Base-by-base conservation (phyloP, 2,888 invertebrate genomes). In the Drosophila diplacantha region DNA sequence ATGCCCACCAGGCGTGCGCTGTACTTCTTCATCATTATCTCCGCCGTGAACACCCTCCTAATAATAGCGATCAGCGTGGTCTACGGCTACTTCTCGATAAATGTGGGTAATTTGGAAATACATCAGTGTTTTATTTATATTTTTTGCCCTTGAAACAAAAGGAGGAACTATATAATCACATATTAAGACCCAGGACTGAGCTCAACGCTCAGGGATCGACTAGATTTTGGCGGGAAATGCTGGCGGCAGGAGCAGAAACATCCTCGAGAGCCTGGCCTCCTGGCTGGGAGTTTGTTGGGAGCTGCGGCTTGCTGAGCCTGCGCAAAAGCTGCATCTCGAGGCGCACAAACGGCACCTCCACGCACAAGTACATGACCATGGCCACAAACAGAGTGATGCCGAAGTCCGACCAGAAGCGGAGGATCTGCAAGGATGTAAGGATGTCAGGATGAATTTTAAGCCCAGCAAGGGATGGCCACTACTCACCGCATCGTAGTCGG, bases 381-480 rank as follows among this genome's bases (percentile, higher is more conserved):
- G 77, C 29, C 3, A 62, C 18, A 5, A 76, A 59, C 5, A 86
- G 3, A 0, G 85, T 84, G 5, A 84, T 69, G 12, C 82, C 85
- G 34, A 86, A 85, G 69, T 81, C 75, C 24, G 72, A 68, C 86
- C 86, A 87, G 41, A 85, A 86, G 0, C 65, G 69, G 0, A 83
- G 53, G 35, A 81, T 75, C 84, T 84, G 24, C 2, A 22, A 4
- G 26, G 8, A 22, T 3, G 1, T 12, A 14, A 11, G 26, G 8
- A 22, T 3, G 1, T 12, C 11, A 11, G 2, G 9, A 16, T 35
- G 35, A 16, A 35, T 2, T n/a, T 4, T 29, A 8, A 26, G 29
- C 0, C 9, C 6, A 8, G 16, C 12, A 7, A 1, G 16, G 5
- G 12, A 3, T 3, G 5, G 2, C 0, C 9, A 8, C 24, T 18